Conservation (phyloP, 64 coral and sea anemone species). For the Pocillopora verrucosa region DNA sequence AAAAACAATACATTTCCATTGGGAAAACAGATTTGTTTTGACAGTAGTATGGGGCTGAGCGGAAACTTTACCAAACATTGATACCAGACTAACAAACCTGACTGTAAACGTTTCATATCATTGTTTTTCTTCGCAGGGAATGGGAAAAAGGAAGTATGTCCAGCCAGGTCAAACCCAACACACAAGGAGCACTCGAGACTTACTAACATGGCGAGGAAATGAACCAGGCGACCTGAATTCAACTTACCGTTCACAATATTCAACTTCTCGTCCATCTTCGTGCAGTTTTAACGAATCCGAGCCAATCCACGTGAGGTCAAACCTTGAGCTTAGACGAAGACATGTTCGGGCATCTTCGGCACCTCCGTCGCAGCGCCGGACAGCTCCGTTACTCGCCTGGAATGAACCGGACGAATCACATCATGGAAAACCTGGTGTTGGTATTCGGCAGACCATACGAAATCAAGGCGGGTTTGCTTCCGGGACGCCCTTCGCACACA, state of each 20-base stretch:
- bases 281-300: slow-evolving; percentile 44
- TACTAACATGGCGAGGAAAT: slow-evolving; percentile 64
- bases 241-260: slow-evolving; percentile 51
- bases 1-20: too few relatives aligned
- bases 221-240: slow-evolving; percentile 18
- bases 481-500: slow-evolving; percentile 4
- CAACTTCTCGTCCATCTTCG: background rate
- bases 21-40: too few relatives aligned
- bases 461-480: background rate
- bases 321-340: slow-evolving; percentile 52
- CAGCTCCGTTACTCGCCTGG: slow-evolving; percentile 65
- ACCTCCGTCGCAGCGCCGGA: slow-evolving; percentile 40
- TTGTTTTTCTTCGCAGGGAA: slow-evolving; percentile 28
- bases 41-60: too few relatives aligned
- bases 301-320: slow-evolving; percentile 53
- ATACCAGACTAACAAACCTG: background rate
- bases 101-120: background rate
- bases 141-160: slow-evolving; percentile 59
- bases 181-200: slow-evolving; percentile 36
- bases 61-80: background rate
- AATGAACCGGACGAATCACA: slow-evolving; percentile 51
- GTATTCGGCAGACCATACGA: background rate
- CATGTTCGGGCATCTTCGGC: slow-evolving; percentile 64
- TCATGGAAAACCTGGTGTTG: slow-evolving; percentile 47
- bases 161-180: slow-evolving; percentile 27